Evolutionary conservation across 1,140 invertebrate genomes (phyloP).

Genomic region (Trichonephila clavata): DNA sequence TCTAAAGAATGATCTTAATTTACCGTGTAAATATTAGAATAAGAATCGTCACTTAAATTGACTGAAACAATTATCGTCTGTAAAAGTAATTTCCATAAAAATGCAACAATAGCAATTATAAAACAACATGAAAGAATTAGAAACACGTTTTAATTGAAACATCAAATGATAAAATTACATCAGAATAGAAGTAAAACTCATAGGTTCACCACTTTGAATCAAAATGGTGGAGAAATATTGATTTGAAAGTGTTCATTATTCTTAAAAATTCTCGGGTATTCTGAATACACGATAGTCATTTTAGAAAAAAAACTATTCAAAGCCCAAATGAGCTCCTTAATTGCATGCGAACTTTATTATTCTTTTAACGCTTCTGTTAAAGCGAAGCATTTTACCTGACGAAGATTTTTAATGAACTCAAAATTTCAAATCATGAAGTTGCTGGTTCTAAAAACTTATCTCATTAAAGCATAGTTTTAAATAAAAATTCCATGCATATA

Average conservation of each 20-base stretch:
- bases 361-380: not conserved
- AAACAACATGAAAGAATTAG: not conserved
- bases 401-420: constrained; percentile 9
- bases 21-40: too few relatives aligned
- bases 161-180: not conserved
- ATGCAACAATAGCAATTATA: too few relatives aligned
- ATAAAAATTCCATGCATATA: not conserved
- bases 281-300: not conserved
- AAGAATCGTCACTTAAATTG: too few relatives aligned
- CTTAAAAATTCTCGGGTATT: not conserved
- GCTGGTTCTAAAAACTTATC: not conserved
- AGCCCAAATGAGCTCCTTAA: not conserved
- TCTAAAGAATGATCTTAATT: too few relatives aligned
- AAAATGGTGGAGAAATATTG: not conserved
- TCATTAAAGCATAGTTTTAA: not conserved
- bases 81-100: too few relatives aligned
- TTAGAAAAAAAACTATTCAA: not conserved
- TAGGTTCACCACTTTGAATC: not conserved
- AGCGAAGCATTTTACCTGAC: not conserved
- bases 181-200: too few relatives aligned
- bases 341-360: not conserved
- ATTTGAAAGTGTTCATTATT: not conserved
- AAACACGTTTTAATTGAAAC: not conserved
- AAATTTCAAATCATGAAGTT: not conserved
- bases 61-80: too few relatives aligned